Evolutionary conservation across 2,888 invertebrate genomes (phyloP).

Genomic region (Malthinus seriepunctatus): DNA sequence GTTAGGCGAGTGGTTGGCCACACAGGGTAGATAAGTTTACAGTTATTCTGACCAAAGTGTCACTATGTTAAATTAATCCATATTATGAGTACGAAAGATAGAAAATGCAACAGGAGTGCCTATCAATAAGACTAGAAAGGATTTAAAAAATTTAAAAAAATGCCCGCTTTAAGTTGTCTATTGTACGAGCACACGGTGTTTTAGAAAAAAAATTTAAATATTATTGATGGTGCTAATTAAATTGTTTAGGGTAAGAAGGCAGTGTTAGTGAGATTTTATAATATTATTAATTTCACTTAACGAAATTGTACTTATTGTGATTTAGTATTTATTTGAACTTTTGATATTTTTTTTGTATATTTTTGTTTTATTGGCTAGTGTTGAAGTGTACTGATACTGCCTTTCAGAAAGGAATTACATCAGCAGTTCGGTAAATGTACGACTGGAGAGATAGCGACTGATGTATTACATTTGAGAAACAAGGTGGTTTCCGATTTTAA

Average conservation of each 20-base stretch:
- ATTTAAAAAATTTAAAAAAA: conserved; percentile 21
- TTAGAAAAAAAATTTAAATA: conserved; percentile 16
- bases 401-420: conserved; percentile 29
- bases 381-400: conserved; percentile 30
- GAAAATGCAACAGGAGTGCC: conserved; percentile 43
- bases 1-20: conserved; percentile 36
- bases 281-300: conserved; percentile 23
- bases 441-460: conserved; percentile 36
- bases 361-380: conserved; percentile 23
- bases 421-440: conserved; percentile 27
- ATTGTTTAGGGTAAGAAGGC: conserved; percentile 29
- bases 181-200: conserved; percentile 24
- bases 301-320: conserved; percentile 30
- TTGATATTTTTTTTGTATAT: conserved; percentile 12
- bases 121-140: conserved; percentile 41
- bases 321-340: conserved; percentile 28
- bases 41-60: conserved; percentile 14
- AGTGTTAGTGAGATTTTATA: conserved; percentile 37
- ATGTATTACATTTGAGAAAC: conserved; percentile 36
- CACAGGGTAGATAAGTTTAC: conserved; percentile 21
- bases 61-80: background rate
- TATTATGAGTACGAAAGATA: conserved; percentile 9
- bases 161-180: conserved; percentile 34
- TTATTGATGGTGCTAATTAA: conserved; percentile 32
- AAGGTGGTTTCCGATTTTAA: conserved; percentile 37